Conservation (phyloP, 2,113 vertebrate genomes). For the Lagopus muta region DNA sequence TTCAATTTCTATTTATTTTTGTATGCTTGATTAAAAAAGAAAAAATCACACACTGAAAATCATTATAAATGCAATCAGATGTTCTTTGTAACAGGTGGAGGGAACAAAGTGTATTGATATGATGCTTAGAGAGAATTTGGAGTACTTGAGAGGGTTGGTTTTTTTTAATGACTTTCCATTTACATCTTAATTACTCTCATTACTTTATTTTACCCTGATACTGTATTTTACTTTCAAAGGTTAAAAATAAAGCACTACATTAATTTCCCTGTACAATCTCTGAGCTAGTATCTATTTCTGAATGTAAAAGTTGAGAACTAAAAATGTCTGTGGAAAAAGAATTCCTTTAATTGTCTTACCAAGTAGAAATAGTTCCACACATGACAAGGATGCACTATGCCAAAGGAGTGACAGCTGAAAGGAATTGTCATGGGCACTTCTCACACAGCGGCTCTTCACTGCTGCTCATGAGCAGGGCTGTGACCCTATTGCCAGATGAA, state of each 20-base stretch:
- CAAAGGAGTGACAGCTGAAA: not conserved
- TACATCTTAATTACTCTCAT: not conserved
- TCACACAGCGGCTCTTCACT: not conserved
- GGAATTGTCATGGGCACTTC: not conserved
- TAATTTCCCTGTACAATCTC: not conserved
- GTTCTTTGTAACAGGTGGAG: not conserved
- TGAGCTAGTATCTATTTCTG: not conserved
- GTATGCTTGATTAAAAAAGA: not conserved
- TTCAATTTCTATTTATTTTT: not conserved
- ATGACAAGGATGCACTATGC: not conserved
- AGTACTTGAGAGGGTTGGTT: not conserved
- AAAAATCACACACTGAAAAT: not conserved
- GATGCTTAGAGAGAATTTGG: not conserved
- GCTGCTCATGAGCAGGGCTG: not conserved
- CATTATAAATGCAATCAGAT: not conserved
- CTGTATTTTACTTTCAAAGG: not conserved
- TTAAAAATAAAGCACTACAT: not conserved
- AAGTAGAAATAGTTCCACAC: not conserved
- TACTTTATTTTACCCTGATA: not conserved
- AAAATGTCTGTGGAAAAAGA: not conserved
- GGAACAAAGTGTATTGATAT: not conserved
- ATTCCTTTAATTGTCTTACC: not conserved
- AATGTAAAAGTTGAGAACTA: slow-evolving; percentile 4
- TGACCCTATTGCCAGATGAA: not conserved
- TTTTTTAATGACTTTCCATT: not conserved